Evolutionary conservation across 1,140 invertebrate genomes (phyloP).

Genomic region (Augochlora pura): DNA sequence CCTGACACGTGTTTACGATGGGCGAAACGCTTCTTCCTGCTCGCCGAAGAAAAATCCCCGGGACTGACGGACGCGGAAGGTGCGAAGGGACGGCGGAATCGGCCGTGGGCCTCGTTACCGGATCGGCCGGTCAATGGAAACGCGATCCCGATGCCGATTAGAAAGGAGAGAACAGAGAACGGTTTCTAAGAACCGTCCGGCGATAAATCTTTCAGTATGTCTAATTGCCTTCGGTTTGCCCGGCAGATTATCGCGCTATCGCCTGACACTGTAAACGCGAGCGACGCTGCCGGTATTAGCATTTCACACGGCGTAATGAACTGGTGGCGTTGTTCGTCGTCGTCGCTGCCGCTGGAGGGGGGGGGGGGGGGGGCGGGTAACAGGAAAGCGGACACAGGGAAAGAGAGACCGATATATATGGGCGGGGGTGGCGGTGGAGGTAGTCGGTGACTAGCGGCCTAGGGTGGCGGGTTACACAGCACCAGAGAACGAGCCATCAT

Average conservation of each 20-base stretch:
- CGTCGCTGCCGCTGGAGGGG: background rate
- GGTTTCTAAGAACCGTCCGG: background rate
- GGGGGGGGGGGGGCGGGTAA: background rate
- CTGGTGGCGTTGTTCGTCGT: conserved; percentile 7
- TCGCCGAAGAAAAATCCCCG: conserved; percentile 14
- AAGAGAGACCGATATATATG: background rate
- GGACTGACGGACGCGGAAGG: no score
- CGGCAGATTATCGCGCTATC: conserved; percentile 45
- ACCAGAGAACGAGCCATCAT: conserved; percentile 72
- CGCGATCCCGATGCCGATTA: background rate
- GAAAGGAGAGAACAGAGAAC: background rate
- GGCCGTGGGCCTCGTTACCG: background rate
- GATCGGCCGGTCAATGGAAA: background rate
- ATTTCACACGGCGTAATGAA: conserved; percentile 65
- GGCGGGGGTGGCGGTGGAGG: background rate
- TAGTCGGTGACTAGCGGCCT: conserved; percentile 27
- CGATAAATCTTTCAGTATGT: conserved; percentile 13
- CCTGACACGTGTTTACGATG: conserved; percentile 56
- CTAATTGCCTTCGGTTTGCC: conserved; percentile 8
- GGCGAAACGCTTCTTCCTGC: conserved; percentile 37
- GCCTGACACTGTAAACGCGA: conserved; percentile 51
- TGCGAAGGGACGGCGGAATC: background rate
- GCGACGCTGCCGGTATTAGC: conserved; percentile 59
- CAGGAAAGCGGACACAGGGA: conserved; percentile 4
- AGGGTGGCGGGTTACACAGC: conserved; percentile 61